Base-by-base conservation (phyloP, 1,140 invertebrate species). In the Bombus confusus region DNA sequence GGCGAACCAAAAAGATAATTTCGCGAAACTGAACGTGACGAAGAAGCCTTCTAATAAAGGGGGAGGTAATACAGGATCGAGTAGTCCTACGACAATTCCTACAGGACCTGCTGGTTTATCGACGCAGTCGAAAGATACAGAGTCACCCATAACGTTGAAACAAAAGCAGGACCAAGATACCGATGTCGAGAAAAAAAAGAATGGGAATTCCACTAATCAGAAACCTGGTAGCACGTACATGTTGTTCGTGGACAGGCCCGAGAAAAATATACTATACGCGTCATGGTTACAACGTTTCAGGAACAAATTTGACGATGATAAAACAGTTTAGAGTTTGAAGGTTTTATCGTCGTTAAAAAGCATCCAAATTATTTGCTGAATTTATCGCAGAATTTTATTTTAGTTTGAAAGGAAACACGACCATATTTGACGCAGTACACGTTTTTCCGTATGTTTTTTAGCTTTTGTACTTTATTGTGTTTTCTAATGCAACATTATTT, bases 261-360 rank as follows among this genome's bases (percentile, higher is more conserved):
- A 90, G n/a, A 92, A 92, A 31, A 73, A 64, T 4, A 82, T 91
- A 15, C 5, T 92, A 31, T 92, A 92, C 66, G 87, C 92, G 39
- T 83, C 66, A 6, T 92, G 92, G 92, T 88, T 92, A 52, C 89
- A 90, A 62, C 90, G 84, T 31, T 87, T 52, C 31, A 83, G 73
- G 25, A 57, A 79, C 1, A 41, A 57, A 1, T 5, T 81, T 1
- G 39, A 89, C 2, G 69, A 87, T 5, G 84, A 82, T 3, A 37
- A 83, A 15, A 57, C 62, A 25, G n/a, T 80, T 68, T 88, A 59
- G 84, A 77, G 1, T 18, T 43, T 0, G n/a, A 13, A 39, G 3
- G 1, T 39, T 25, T 39, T n/a, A n/a, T 43, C 39, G 15, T 15
- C 13, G 25, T 28, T 25, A 15, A n/a, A 28, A 5, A 13, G 2